A percentile compares a stretch with the other conserved stretches of the same genome.
phyloP scores from a whole-genome alignment of 2,113 vertebrate species.

The human (Homo sapiens) region DNA sequence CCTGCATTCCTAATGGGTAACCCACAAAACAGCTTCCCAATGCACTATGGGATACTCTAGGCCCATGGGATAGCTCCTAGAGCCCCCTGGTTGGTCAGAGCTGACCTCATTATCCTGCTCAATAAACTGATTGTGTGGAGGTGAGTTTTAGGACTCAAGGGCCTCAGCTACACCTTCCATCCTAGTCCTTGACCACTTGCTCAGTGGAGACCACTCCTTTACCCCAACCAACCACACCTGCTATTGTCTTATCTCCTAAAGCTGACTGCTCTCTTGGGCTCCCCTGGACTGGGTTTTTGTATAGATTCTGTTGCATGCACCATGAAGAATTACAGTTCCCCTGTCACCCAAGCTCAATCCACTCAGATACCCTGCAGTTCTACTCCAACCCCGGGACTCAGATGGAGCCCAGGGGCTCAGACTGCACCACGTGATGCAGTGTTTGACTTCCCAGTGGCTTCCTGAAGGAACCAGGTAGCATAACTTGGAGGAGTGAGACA shows the following conservation, averaged over 20 bases:
- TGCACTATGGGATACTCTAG: not conserved
- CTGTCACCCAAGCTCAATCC: not conserved
- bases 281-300: too few relatives aligned
- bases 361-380: not conserved
- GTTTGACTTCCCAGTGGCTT: not conserved
- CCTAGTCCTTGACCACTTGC: not conserved
- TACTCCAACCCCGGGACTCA: too few relatives aligned
- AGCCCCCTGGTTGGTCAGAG: fast-evolving
- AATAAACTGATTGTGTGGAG: not conserved
- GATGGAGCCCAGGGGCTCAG: too few relatives aligned
- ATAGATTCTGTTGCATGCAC: not conserved
- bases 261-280: not conserved
- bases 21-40: not conserved
- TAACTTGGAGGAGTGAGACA: not conserved
- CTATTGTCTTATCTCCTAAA: not conserved
- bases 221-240: not conserved
- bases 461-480: not conserved
- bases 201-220: not conserved
- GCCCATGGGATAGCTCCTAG: not conserved
- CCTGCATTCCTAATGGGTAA: not conserved
- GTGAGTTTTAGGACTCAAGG: not conserved
- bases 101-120: not conserved
- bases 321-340: not conserved
- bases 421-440: fast-evolving
- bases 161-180: not conserved